phyloP scores from a whole-genome alignment of 2,113 vertebrate species.

The Phylloscopus whistleri region DNA sequence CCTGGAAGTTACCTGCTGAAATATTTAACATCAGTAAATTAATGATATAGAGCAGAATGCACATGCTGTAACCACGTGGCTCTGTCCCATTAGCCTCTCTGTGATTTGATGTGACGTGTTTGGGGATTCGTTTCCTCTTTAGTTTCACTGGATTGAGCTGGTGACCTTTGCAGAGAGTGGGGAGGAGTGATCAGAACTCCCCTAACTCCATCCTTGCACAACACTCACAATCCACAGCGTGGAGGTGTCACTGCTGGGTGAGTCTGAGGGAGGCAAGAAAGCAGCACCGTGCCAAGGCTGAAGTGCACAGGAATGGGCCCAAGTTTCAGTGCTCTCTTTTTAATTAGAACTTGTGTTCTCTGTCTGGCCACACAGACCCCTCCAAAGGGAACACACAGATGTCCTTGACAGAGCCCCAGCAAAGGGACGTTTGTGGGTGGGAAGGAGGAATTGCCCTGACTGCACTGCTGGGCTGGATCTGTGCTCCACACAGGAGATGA shows the following conservation, averaged over 20 bases:
- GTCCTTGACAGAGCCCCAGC: neutral
- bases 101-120: constrained; percentile 48
- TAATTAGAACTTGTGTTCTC: neutral
- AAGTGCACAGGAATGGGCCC: neutral
- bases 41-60: constrained; percentile 54
- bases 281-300: neutral
- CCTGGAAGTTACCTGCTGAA: constrained; percentile 41
- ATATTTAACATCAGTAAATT: constrained; percentile 65
- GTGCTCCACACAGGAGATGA: neutral
- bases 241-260: neutral
- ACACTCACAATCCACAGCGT: accelerated
- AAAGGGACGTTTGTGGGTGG: neutral
- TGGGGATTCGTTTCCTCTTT: neutral
- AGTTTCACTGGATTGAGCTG: neutral
- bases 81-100: neutral
- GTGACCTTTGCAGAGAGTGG: neutral
- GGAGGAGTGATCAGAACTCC: neutral
- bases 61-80: neutral
- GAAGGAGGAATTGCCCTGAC: neutral
- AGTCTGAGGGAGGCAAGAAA: neutral
- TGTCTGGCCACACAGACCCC: neutral
- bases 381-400: neutral
- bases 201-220: neutral
- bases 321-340: neutral
- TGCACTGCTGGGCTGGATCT: neutral